Conservation (phyloP, 2,888 invertebrate species). For the Megalurothrips usitatus region DNA sequence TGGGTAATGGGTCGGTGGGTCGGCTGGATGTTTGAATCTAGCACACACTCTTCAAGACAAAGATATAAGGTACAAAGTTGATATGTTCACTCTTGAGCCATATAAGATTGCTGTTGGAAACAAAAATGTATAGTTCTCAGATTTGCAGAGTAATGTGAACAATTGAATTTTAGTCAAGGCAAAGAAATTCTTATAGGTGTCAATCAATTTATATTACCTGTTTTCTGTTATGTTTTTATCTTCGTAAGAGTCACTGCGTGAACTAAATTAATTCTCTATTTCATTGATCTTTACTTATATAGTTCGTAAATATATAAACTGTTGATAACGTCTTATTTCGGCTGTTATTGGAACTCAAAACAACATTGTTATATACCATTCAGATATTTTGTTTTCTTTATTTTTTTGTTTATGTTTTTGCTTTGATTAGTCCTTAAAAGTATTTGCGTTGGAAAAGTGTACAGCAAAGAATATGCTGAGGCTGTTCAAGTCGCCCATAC, state of each 20-base stretch:
- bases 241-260: constrained; percentile 22
- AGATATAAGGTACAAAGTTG: constrained; percentile 26
- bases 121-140: constrained; percentile 22
- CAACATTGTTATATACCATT: neutral
- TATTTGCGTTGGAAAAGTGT: neutral
- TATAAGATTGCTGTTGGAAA: constrained; percentile 21
- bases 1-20: constrained; percentile 12
- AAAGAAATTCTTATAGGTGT: constrained; percentile 26
- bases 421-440: constrained; percentile 11
- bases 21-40: constrained; percentile 16
- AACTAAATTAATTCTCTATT: constrained; percentile 19
- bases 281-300: constrained; percentile 25
- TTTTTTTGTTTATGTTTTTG: constrained; percentile 18
- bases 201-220: constrained; percentile 19
- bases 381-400: constrained; percentile 14
- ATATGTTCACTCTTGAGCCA: constrained; percentile 25
- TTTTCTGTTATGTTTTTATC: constrained; percentile 18
- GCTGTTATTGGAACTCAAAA: constrained; percentile 11
- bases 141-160: constrained; percentile 20
- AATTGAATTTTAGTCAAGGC: constrained; percentile 24
- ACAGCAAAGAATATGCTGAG: constrained; percentile 22
- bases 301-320: constrained; percentile 18
- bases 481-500: constrained; percentile 19
- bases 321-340: neutral
- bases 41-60: constrained; percentile 26